Percentiles rank a stretch among this genome's conserved stretches.
Conservation (phyloP, 2,797 vertebrate genomes). For the Schizopygopsis pylzovi region DNA sequence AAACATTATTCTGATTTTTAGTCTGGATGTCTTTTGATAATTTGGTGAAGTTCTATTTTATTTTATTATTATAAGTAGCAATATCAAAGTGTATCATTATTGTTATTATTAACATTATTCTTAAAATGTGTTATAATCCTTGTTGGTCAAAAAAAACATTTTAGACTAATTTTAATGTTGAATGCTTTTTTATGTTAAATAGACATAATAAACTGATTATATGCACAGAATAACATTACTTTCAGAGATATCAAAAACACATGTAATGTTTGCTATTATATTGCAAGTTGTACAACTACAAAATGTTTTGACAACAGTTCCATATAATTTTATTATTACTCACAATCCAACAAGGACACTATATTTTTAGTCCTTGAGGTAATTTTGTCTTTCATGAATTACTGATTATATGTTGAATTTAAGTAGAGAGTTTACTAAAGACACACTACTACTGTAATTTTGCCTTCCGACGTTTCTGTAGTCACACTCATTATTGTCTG, state of each 20-base stretch:
- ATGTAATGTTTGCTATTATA: neutral
- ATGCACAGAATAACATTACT: conserved; percentile 3
- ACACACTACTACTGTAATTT: neutral
- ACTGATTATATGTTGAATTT: conserved; percentile 25
- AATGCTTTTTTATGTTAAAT: neutral
- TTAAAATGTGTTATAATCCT: neutral
- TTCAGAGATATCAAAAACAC: neutral
- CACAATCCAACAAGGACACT: neutral
- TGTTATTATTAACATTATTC: neutral
- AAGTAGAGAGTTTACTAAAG: neutral
- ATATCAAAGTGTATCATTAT: neutral
- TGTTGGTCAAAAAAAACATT: neutral
- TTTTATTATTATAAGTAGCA: neutral
- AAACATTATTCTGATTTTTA: neutral
- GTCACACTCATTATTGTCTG: neutral
- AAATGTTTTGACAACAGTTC: neutral
- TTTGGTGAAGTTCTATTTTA: neutral
- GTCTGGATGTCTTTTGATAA: neutral
- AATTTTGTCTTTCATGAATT: neutral
- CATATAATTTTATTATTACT: neutral
- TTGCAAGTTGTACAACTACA: neutral
- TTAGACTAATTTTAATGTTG: neutral
- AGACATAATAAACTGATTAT: neutral
- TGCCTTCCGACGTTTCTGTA: neutral
- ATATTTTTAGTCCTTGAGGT: neutral